phyloP scores from a whole-genome alignment of 2,797 vertebrate species.

The Coccyzus lansbergi region DNA sequence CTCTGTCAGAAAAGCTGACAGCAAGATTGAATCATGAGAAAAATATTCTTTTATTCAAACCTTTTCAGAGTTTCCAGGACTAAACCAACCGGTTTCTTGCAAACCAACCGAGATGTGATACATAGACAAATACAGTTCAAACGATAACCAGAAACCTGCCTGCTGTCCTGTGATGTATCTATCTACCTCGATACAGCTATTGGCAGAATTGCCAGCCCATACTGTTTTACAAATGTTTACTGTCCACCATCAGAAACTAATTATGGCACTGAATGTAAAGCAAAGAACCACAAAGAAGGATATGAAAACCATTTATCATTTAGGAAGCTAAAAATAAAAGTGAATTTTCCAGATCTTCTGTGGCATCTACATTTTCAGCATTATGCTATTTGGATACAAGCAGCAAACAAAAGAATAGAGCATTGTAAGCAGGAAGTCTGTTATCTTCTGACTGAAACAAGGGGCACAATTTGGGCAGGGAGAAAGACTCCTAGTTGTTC shows the following conservation, averaged over 20 bases:
- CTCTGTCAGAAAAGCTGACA: background rate
- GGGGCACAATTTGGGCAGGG: background rate
- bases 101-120: background rate
- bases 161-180: background rate
- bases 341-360: background rate
- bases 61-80: background rate
- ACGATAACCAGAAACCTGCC: background rate
- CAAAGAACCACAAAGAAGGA: background rate
- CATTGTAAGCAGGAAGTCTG: background rate
- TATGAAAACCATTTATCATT: background rate
- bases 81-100: background rate
- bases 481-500: background rate
- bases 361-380: background rate
- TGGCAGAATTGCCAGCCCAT: background rate
- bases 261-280: background rate
- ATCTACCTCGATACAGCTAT: background rate
- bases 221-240: background rate
- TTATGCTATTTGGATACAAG: background rate
- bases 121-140: background rate
- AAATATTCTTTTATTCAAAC: background rate
- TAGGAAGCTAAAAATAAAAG: background rate
- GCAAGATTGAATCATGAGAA: background rate
- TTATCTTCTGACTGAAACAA: background rate
- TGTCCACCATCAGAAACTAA: constrained; percentile 4
- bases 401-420: background rate